These are phyloP conservation scores for Euproctis similis DNA, from an alignment of 2,888 invertebrate genomes.

Conservation along the genomic window DNA sequence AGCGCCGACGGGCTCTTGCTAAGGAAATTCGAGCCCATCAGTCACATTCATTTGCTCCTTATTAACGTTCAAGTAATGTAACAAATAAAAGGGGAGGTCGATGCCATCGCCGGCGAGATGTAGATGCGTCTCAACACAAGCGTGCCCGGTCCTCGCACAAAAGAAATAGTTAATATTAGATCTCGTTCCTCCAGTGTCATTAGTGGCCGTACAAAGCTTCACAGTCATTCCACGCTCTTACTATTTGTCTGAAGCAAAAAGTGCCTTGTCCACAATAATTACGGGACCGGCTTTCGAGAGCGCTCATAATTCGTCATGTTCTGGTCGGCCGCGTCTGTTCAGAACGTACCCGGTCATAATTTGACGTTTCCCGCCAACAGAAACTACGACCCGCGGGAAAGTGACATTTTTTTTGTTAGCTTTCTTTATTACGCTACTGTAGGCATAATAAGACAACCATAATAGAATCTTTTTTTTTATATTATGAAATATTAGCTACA, in stretches of 20 bases:
- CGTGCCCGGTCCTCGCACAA: conserved; percentile 59
- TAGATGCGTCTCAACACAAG: conserved; percentile 51
- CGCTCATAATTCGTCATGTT: conserved; percentile 74
- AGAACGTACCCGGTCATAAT: conserved; percentile 70
- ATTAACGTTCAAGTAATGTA: conserved; percentile 68
- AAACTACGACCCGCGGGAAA: conserved; percentile 51
- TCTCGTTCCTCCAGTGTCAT: conserved; percentile 65
- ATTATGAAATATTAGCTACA: no score
- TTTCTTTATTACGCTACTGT: no score
- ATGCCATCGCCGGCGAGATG: conserved; percentile 50
- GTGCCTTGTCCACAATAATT: conserved; percentile 74
- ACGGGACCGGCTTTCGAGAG: conserved; percentile 69
- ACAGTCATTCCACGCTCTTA: conserved; percentile 68
- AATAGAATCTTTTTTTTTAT: no score
- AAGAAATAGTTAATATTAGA: conserved; percentile 73
- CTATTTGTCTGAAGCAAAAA: conserved; percentile 75
- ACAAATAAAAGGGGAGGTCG: conserved; percentile 67
- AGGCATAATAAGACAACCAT: no score
- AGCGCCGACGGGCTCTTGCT: conserved; percentile 42
- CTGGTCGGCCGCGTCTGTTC: conserved; percentile 67
- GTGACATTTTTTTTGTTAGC: conserved; percentile 24
- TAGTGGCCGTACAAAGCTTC: conserved; percentile 68
- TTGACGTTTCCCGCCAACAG: conserved; percentile 67
- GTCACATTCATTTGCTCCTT: conserved; percentile 64
- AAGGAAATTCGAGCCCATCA: conserved; percentile 65